Evolutionary conservation across 1,140 invertebrate genomes (phyloP), one percentile per base, ranked within the genome.

Genomic region (Anoplophora glabripennis): DNA sequence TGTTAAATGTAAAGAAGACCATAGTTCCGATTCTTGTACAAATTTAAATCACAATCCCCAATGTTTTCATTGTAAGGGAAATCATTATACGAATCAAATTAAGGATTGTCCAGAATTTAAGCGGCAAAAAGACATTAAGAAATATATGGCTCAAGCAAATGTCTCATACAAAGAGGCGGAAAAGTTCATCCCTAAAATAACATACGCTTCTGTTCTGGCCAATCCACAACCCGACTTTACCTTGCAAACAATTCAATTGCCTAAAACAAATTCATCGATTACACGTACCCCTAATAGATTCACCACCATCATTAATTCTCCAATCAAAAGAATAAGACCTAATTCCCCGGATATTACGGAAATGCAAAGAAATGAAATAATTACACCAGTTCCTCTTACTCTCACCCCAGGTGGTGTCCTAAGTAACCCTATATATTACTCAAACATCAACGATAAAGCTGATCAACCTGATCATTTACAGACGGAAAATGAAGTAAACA

Each of bases 61-160:
- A 7, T 49, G 47, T 15, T 14, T 36, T 35, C 47, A 49, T 49
- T 49, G 47, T 49, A 11, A 49, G 9, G 47, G 47, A 35, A 8
- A 49, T 36, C 47, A 49, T 36, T 4, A n/a, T 5, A 7, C 47
- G 3, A 49, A 49, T 12, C 14, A 35, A 11, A 47, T 11, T 11
- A 36, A 35, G 15, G 37, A n/a, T 47, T 49, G 47, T 15, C 47
- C 47, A 10, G 28, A 10, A 35, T 49, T 35, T 36, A 28, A 35
- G 14, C 15, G 8, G 28, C 47, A 49, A 49, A 14, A 28, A 14
- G 37, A 49, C 34, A 49, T n/a, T n/a, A n/a, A n/a, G n/a, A n/a
- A n/a, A n/a, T 49, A 49, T 36, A 49, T 49, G 47, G 47, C 47
- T 18, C 33, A 35, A 34, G 47, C 34, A 12, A 49, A 49, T 36